Conservation (phyloP, 2,113 vertebrate species). For the Romanogobio albipinnatus region DNA sequence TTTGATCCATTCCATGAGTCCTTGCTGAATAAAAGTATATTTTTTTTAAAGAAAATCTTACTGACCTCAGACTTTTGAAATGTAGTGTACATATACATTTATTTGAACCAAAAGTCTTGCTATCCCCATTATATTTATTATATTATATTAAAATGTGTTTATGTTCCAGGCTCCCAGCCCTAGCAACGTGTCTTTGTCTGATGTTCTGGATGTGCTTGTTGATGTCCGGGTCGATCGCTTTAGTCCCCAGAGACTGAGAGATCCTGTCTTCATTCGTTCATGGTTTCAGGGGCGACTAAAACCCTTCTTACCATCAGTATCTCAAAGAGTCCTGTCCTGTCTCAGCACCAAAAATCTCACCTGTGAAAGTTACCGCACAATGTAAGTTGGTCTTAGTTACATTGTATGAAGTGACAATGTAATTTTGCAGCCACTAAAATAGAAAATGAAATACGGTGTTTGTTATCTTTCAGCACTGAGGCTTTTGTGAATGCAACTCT, state of each 20-base stretch:
- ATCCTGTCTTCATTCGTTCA: too few relatives aligned
- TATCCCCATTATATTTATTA: too few relatives aligned
- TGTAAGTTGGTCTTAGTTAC: neutral
- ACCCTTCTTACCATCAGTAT: conserved; percentile 37
- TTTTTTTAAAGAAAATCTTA: too few relatives aligned
- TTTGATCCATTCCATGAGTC: too few relatives aligned
- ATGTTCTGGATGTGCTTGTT: conserved; percentile 44
- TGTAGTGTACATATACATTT: too few relatives aligned
- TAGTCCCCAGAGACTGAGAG: conserved; percentile 23
- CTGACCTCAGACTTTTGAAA: too few relatives aligned
- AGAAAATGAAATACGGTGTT: too few relatives aligned
- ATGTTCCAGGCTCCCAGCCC: neutral
- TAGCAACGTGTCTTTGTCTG: neutral
- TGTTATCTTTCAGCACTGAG: too few relatives aligned
- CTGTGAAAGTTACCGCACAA: conserved; percentile 46
- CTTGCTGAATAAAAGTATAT: too few relatives aligned
- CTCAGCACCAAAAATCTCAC: conserved; percentile 51
- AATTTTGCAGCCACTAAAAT: neutral
- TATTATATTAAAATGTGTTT: neutral
- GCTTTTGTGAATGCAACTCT: too few relatives aligned
- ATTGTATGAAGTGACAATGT: neutral
- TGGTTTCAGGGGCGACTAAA: conserved; percentile 9
- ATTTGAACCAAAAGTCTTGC: too few relatives aligned
- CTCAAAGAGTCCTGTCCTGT: conserved; percentile 48
- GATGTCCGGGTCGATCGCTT: conserved; percentile 40